Evolutionary conservation across 2,113 vertebrate genomes (phyloP), one percentile per base, ranked within the genome.

Genomic region (Rhynchomys soricoides): DNA sequence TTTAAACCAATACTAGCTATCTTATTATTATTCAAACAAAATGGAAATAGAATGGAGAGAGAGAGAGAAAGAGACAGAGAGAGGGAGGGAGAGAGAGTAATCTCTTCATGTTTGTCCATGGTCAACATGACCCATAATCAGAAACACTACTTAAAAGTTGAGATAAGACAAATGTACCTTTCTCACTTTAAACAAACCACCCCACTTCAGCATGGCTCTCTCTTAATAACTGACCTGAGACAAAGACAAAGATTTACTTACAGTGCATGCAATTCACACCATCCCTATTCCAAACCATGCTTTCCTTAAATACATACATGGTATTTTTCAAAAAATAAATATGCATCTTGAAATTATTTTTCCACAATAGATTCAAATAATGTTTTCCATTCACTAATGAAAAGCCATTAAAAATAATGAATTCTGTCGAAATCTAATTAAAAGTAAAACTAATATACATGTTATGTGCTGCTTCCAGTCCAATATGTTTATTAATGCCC

Each of bases 371-470:
- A 98, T 96, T 64, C 92, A 98, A 98, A 98, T 97, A 98, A 98
- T 95, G 96, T 96, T 96, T 97, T 97, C 92, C 90, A 95, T 96
- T 98, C 97, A 98, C 98, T 98, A 98, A 98, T 96, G 97, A 98
- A 98, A 98, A 98, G 88, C 77, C 96, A 98, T 98, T 99, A 98
- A 98, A 98, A 98, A 98, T 98, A 98, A 98, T 93, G 95, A 98
- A 98, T 98, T 98, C 98, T 43, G 86, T 96, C 97, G 98, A 98
- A 98, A 98, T 98, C 97, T 98, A 98, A 98, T 99, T 98, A 98
- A 98, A 98, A 98, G 93, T 66, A 98, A 98, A 98, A 96, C 79
- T 93, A 97, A 96, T 94, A 98, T 92, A 98, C 98, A 97, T 66
- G 96, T 97, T 86, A 81, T 90, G 31, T 94, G 92, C 83, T 90